A percentile compares a stretch with the other conserved stretches of the same genome.
phyloP scores from a whole-genome alignment of 92 coral and sea anemone species.

The Phenganax marumi region DNA sequence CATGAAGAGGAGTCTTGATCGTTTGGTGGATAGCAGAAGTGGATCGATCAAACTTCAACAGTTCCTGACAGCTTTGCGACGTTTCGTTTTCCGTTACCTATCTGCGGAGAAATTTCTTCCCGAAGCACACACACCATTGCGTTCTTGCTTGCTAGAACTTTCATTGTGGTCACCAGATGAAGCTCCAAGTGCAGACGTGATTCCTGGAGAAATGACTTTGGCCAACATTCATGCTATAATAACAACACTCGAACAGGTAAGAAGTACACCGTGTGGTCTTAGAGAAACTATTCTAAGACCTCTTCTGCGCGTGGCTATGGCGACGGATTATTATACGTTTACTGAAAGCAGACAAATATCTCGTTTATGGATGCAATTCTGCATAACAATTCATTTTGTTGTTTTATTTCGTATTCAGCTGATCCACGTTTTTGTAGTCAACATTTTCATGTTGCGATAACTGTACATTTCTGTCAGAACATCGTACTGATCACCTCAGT shows the following conservation, averaged over 20 bases:
- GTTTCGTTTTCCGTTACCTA: conserved; percentile 43
- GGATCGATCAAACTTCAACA: conserved; percentile 11
- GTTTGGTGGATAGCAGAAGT: conserved; percentile 15
- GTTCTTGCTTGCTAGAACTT: conserved; percentile 12
- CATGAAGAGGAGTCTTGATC: conserved; percentile 3
- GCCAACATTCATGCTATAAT: conserved; percentile 12
- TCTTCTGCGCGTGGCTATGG: not conserved
- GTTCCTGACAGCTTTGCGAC: conserved; percentile 34
- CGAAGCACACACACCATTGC: conserved; percentile 12
- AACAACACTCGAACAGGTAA: conserved; percentile 16
- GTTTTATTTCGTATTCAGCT: too few relatives aligned
- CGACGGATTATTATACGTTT: too few relatives aligned
- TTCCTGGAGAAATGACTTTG: conserved; percentile 9
- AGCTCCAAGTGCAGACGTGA: conserved; percentile 2
- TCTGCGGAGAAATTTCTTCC: conserved; percentile 27
- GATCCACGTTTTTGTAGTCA: too few relatives aligned
- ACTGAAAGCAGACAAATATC: too few relatives aligned
- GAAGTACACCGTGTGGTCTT: not conserved
- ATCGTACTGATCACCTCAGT: too few relatives aligned
- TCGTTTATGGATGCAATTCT: too few relatives aligned
- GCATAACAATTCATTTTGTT: too few relatives aligned
- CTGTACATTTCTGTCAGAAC: too few relatives aligned
- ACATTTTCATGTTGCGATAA: too few relatives aligned
- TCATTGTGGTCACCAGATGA: conserved; percentile 42
- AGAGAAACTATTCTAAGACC: not conserved